A percentile compares a stretch with the other conserved stretches of the same genome.
These are phyloP conservation scores for Chloroclysta siterata DNA, from an alignment of 2,888 invertebrate genomes.

Conservation along the genomic window DNA sequence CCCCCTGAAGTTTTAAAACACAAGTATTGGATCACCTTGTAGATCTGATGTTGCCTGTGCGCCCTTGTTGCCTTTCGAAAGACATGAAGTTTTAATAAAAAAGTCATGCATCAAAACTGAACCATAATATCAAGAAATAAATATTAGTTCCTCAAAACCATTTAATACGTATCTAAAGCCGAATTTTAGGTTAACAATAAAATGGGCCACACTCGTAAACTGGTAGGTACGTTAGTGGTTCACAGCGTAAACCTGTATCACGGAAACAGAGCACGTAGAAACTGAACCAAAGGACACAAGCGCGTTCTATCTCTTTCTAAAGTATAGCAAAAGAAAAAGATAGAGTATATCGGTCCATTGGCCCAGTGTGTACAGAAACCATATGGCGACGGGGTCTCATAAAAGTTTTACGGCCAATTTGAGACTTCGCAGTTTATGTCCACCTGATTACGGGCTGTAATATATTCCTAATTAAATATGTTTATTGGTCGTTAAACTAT, in stretches of 20 bases:
- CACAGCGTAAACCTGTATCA: conserved; percentile 1
- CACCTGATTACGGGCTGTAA: conserved; percentile 37
- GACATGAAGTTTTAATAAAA: too few relatives aligned
- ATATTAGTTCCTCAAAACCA: too few relatives aligned
- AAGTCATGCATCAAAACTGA: too few relatives aligned
- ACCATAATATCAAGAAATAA: too few relatives aligned
- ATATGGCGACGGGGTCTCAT: conserved; percentile 36
- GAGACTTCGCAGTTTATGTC: conserved; percentile 40
- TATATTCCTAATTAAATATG: conserved; percentile 31
- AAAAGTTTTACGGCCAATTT: conserved; percentile 39
- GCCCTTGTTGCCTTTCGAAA: too few relatives aligned
- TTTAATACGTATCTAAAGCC: too few relatives aligned
- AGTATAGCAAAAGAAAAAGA: background rate
- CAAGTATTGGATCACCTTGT: too few relatives aligned
- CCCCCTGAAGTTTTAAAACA: too few relatives aligned
- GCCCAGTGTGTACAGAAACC: conserved; percentile 6
- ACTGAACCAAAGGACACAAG: conserved; percentile 1
- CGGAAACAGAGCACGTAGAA: background rate
- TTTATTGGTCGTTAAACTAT: conserved; percentile 31
- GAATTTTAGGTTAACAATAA: background rate
- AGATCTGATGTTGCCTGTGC: too few relatives aligned
- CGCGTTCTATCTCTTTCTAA: conserved; percentile 2
- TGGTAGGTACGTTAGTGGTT: background rate
- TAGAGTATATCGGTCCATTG: conserved; percentile 12
- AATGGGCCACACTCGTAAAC: conserved; percentile 1